phyloP scores from a whole-genome alignment of 2,888 invertebrate species.

The Drosophila niveifrons region DNA sequence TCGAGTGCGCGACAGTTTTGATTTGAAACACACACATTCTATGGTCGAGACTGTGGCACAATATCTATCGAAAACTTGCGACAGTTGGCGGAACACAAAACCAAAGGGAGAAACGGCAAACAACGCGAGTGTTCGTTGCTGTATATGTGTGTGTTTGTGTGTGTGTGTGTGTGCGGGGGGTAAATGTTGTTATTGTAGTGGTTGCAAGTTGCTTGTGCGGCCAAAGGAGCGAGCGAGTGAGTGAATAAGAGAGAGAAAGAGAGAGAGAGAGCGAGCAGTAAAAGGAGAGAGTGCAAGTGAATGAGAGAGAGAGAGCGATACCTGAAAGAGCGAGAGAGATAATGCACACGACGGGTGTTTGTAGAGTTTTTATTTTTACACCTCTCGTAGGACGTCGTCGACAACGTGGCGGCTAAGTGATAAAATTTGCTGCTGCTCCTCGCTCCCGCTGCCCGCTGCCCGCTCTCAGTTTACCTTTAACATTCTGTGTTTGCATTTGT shows the following conservation, averaged over 20 bases:
- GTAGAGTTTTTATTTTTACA: slow-evolving; percentile 67
- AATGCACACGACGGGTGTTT: slow-evolving; percentile 46
- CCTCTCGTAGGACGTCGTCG: slow-evolving; percentile 63
- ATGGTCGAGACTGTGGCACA: slow-evolving; percentile 44
- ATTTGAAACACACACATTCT: slow-evolving; percentile 75
- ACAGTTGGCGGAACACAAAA: slow-evolving; percentile 68
- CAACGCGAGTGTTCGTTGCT: slow-evolving; percentile 49
- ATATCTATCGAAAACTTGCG: slow-evolving; percentile 77
- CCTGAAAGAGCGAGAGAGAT: slow-evolving; percentile 21
- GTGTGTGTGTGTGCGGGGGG: slow-evolving; percentile 41
- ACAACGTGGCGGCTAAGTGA: slow-evolving; percentile 78
- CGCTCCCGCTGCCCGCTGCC: slow-evolving; percentile 22
- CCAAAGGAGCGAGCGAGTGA: slow-evolving; percentile 47
- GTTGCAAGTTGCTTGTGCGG: slow-evolving; percentile 56
- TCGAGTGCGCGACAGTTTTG: slow-evolving; percentile 80
- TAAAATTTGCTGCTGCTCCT: slow-evolving; percentile 57
- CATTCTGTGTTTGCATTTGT: slow-evolving; percentile 35
- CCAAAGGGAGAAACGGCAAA: slow-evolving; percentile 67
- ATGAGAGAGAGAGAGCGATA: slow-evolving; percentile 14
- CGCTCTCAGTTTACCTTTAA: not conserved
- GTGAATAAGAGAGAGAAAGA: slow-evolving; percentile 18
- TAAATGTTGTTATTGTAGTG: slow-evolving; percentile 68
- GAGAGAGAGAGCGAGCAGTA: slow-evolving; percentile 4
- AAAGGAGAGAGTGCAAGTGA: slow-evolving; percentile 7
- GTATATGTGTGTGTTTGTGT: slow-evolving; percentile 16